Conservation (phyloP, 2,113 vertebrate species). For the Mobula birostris region DNA sequence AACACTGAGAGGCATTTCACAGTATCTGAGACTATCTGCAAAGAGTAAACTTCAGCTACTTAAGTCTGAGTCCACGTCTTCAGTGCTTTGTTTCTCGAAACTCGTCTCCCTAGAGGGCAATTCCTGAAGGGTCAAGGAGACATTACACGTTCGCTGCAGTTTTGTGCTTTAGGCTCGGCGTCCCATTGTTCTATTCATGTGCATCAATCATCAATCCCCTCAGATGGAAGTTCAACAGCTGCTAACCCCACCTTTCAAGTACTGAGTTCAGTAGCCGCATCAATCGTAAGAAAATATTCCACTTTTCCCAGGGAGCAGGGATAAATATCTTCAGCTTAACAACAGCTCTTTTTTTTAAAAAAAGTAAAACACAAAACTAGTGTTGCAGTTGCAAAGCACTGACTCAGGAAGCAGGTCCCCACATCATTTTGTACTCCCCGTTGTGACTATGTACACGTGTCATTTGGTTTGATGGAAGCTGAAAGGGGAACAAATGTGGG, state of each 20-base stretch:
- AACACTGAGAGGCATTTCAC: conserved; percentile 94
- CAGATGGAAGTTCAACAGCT: conserved; percentile 51
- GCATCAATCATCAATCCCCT: conserved; percentile 45
- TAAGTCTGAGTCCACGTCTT: conserved; percentile 70
- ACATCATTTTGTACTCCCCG: conserved; percentile 58
- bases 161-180: conserved; percentile 76
- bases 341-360: conserved; percentile 52
- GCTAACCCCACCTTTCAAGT: conserved; percentile 54
- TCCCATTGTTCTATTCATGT: conserved; percentile 42
- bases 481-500: conserved; percentile 82
- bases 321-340: conserved; percentile 60
- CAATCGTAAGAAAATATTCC: conserved; percentile 59
- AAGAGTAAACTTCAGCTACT: conserved; percentile 69
- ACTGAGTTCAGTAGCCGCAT: conserved; percentile 49
- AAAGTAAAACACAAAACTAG: conserved; percentile 50
- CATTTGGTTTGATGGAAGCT: conserved; percentile 82
- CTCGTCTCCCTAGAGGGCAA: conserved; percentile 48
- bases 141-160: conserved; percentile 54
- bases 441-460: conserved; percentile 86
- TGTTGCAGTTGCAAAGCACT: conserved; percentile 65
- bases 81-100: conserved; percentile 51
- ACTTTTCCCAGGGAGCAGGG: conserved; percentile 64
- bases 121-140: conserved; percentile 52
- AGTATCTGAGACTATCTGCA: conserved; percentile 66
- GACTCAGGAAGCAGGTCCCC: conserved; percentile 61